Percentiles rank a stretch among this genome's conserved stretches.
These are phyloP conservation scores for Drosophila pectinifera DNA, from an alignment of 1,140 invertebrate genomes.

Conservation along the genomic window DNA sequence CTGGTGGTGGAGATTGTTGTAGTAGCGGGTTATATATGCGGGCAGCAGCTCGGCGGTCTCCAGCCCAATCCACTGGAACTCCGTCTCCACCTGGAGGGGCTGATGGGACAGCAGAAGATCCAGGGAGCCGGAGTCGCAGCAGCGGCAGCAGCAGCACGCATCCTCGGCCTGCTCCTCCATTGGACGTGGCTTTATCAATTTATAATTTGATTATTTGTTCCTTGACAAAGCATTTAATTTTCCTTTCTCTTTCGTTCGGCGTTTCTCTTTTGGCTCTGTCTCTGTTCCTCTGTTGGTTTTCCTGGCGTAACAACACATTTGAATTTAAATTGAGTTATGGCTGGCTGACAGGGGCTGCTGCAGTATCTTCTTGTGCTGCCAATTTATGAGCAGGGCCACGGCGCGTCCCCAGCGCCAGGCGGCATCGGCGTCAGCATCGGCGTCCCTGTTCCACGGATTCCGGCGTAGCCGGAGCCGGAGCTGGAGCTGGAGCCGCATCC, in stretches of 20 bases:
- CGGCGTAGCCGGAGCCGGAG: neutral
- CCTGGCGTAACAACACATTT: conserved; percentile 59
- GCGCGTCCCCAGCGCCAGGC: conserved; percentile 56
- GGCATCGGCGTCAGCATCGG: conserved; percentile 3
- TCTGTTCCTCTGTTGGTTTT: conserved; percentile 14
- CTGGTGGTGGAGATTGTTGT: conserved; percentile 87
- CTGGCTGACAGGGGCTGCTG: conserved; percentile 28
- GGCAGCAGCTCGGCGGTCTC: conserved; percentile 88
- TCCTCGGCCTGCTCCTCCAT: conserved; percentile 62
- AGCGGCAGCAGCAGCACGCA: conserved; percentile 56
- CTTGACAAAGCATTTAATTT: conserved; percentile 39
- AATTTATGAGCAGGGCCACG: conserved; percentile 75
- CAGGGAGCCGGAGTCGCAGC: conserved; percentile 48
- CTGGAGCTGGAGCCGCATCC: conserved; percentile 9
- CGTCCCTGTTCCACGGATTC: conserved; percentile 13
- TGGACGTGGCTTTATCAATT: conserved; percentile 57
- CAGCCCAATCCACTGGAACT: conserved; percentile 88
- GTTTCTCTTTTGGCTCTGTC: conserved; percentile 1
- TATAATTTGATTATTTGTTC: conserved; percentile 69
- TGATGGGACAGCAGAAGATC: conserved; percentile 18
- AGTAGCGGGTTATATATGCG: conserved; percentile 89
- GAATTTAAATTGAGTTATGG: conserved; percentile 82
- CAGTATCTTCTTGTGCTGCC: conserved; percentile 62
- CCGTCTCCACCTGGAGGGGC: conserved; percentile 39
- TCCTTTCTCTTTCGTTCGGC: conserved; percentile 12